These are phyloP conservation scores for Xenotilapia leptura DNA, from an alignment of 2,113 vertebrate species.

Conservation along the genomic window DNA sequence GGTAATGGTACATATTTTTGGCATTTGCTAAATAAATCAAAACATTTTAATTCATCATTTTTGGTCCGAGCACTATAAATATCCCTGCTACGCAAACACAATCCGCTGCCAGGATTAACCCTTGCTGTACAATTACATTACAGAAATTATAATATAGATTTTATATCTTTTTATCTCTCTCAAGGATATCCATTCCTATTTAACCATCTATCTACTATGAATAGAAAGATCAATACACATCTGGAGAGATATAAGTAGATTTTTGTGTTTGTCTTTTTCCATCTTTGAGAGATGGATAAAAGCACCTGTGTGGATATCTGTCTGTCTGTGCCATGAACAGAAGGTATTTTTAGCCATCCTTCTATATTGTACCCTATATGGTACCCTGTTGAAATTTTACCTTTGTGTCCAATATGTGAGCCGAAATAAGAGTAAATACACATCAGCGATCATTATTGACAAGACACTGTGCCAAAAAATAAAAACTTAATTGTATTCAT, in stretches of 20 bases:
- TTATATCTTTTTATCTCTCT: neutral
- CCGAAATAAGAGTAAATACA: neutral
- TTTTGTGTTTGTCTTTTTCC: neutral
- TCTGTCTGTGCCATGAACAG: neutral
- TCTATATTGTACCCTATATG: neutral
- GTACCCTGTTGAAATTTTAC: neutral
- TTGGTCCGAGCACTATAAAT: neutral
- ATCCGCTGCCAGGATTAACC: neutral
- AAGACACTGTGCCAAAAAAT: neutral
- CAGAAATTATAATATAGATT: neutral
- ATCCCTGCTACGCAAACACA: neutral
- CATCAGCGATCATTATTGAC: neutral
- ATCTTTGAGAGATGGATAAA: neutral
- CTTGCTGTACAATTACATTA: neutral
- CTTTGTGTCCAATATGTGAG: neutral
- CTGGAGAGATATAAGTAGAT: neutral
- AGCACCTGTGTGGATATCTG: neutral
- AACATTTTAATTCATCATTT: neutral
- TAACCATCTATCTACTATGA: neutral
- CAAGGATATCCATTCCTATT: neutral
- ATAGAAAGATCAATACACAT: neutral
- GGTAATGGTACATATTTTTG: neutral
- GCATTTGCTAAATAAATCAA: neutral
- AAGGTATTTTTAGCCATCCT: neutral
- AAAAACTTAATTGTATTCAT: neutral